Base-by-base conservation (phyloP, 2,797 vertebrate genomes). In the Perodicticus potto region DNA sequence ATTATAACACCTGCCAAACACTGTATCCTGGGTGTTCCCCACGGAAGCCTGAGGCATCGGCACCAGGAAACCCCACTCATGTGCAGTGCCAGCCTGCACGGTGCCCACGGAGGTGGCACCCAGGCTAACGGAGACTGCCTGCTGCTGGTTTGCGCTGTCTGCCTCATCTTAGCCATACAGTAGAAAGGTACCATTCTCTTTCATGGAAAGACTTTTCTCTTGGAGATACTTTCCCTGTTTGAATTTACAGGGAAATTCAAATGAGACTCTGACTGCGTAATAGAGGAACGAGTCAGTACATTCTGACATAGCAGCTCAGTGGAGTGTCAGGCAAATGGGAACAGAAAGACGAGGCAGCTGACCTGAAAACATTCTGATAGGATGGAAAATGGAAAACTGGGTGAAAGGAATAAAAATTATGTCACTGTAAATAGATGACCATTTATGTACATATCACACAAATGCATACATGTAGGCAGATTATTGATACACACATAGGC, bases 1-100 rank as follows among this genome's bases (percentile, higher is more conserved):
- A 13, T 29, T 20, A 73, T 45, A 40, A 37, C 13, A 32, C 20
- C 0, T n/a, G 61, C 13, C 29, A 12, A 14, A 0, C 59, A 17
- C 25, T 19, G 10, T 23, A 2, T 63, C 77, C 55, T 45, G 57
- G 25, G 13, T 25, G 61, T 2, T 13, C 37, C 34, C 25, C 61
- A 3, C 19, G 22, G 11, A n/a, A 81, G 22, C 10, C 4, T 1
- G 14, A n/a, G 17, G 40, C 55, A 72, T 25, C 25, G 13, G 12
- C 14, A 32, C 27, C 19, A 13, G 29, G 9, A 7, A n/a, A 20
- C 12, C 7, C 22, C 23, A 29, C 17, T 13, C 45, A 29, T 4
- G 20, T 0, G 3, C 57, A 53, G 19, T 6, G 9, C 20, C 0
- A 4, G 55, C 34, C 34, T 16, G 10, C 20, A 0, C 1, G 25